phyloP scores from a whole-genome alignment of 2,888 invertebrate species.

The Lepetodrilus schrolli region DNA sequence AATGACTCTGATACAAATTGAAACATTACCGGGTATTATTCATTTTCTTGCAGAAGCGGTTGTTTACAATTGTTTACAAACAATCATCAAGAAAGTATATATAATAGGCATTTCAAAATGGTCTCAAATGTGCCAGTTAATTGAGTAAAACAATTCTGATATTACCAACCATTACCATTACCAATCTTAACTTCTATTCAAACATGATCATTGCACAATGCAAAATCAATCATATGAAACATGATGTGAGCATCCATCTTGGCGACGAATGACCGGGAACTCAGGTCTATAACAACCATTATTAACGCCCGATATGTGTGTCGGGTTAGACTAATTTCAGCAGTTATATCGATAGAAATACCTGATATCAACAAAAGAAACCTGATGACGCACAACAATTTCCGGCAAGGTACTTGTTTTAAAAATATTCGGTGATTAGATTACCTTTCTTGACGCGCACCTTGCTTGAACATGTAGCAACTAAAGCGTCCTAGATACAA shows the following conservation, averaged over 20 bases:
- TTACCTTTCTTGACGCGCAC: not conserved
- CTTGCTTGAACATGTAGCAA: constrained; percentile 30
- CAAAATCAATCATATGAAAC: not conserved
- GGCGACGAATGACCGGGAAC: not conserved
- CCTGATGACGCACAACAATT: no score
- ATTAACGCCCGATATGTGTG: not conserved
- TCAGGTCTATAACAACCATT: not conserved
- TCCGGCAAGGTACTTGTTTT: not conserved
- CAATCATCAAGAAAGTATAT: not conserved
- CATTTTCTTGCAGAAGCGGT: no score
- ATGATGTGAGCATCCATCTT: not conserved
- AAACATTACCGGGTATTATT: no score
- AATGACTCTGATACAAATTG: no score
- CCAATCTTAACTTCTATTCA: not conserved
- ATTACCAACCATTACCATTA: not conserved
- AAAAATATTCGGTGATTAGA: constrained; percentile 10
- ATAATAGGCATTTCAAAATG: not conserved
- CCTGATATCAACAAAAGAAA: not conserved
- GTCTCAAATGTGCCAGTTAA: not conserved
- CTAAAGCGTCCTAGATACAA: constrained; percentile 38
- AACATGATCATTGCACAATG: not conserved
- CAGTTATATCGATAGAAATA: not conserved
- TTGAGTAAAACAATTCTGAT: not conserved
- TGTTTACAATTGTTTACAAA: no score
- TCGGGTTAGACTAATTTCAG: not conserved